Percentiles rank a stretch among this genome's conserved stretches.
Evolutionary conservation across 2,888 invertebrate species (phyloP).

Genomic region (Hirtodrosophila duncani): DNA sequence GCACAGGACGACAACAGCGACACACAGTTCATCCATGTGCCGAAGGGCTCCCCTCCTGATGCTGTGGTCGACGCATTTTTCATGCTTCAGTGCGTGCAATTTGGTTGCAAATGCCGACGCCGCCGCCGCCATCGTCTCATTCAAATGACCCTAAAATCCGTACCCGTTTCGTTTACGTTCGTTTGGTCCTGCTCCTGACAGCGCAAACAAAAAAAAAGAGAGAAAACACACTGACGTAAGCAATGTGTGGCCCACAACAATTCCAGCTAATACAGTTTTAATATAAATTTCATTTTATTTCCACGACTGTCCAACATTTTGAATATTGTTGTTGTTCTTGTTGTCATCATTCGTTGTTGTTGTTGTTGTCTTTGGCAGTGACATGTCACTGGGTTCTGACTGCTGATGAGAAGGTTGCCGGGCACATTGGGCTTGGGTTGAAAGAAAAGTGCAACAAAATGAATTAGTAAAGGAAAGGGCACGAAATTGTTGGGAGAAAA

Average conservation of each 20-base stretch:
- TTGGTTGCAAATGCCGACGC: constrained; percentile 34
- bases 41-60: too few species aligned
- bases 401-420: constrained; percentile 25
- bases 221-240: constrained; percentile 5
- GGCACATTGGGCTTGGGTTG: constrained; percentile 18
- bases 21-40: too few species aligned
- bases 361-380: constrained; percentile 38
- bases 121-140: constrained; percentile 34
- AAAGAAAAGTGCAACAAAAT: background rate
- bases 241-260: background rate
- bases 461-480: too few species aligned
- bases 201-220: too few species aligned
- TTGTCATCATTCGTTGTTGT: constrained; percentile 25
- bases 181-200: constrained; percentile 62
- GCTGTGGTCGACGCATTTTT: constrained; percentile 66
- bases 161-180: constrained; percentile 26
- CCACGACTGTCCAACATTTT: constrained; percentile 45
- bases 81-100: constrained; percentile 68
- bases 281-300: constrained; percentile 59
- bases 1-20: too few species aligned
- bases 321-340: constrained; percentile 32
- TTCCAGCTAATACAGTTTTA: constrained; percentile 63
- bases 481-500: too few species aligned
- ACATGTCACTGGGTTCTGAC: constrained; percentile 48
- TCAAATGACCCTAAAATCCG: constrained; percentile 66